Base-by-base conservation (phyloP, 2,888 invertebrate genomes). In the Onchidella celtica region DNA sequence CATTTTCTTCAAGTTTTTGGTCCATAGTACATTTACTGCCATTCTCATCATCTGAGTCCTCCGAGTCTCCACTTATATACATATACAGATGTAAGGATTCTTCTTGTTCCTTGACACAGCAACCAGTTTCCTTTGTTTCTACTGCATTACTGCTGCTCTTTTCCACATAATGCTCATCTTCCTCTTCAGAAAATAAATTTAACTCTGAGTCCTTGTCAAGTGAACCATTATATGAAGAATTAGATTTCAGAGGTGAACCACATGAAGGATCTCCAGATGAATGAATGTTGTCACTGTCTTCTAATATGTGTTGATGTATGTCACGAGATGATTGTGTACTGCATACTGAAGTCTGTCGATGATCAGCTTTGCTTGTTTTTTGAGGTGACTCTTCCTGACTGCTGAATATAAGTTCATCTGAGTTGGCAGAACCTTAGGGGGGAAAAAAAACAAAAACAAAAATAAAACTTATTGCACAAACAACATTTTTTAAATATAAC, bases 351-450 rank as follows among this genome's bases (percentile, higher is more conserved):
- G n/a, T n/a, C n/a, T n/a, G n/a, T n/a, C n/a, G n/a, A n/a, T n/a
- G n/a, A n/a, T n/a, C n/a, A n/a, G n/a, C n/a, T n/a, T n/a, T n/a
- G n/a, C n/a, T n/a, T 72, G 1, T 57, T 38, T 65, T 75, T 3
- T 21, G 63, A 21, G 75, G 21, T 40, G 36, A 21, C 24, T 14
- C 24, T 57, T 77, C 77, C 68, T 47, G 77, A 27, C 77, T 77
- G 34, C 77, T 77, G 29, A 77, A 77, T 21, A 77, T 57, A 32
- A 68, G 57, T n/a, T 77, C 77, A 57, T 77, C 68, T n/a, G 47
- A 76, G 24, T 55, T 66, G 21, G 29, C 63, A 29, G 63, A 59
- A 63, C n/a, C 61, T 61, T 24, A 27, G n/a, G n/a, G n/a, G 61
- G 27, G 9, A 61, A 61, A 27, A 61, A 9, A 61, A 61, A n/a